Base-by-base conservation (phyloP, 2,797 vertebrate genomes). In the Phoeniculus purpureus region DNA sequence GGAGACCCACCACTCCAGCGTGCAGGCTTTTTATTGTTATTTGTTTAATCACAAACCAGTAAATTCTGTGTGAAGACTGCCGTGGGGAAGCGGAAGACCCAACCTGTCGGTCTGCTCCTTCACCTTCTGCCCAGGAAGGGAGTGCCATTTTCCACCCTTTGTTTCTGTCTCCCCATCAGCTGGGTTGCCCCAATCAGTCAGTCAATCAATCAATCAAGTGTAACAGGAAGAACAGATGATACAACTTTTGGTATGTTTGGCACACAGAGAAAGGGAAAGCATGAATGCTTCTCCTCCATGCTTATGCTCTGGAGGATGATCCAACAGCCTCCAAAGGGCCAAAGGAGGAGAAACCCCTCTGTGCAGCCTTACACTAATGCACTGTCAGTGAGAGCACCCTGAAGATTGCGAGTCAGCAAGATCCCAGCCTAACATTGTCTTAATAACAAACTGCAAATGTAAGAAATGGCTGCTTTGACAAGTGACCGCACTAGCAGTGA, bases 21-120 rank as follows among this genome's bases (percentile, higher is more conserved):
- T 51, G 8, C 7, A 65, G 32, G 12, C 0, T 20, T 75, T 70
- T 37, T 40, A n/a, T 26, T 55, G 14, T 31, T 62, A 32, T 32
- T 48, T 26, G 7, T 22, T 73, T 61, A 23, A 40, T 15, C 37
- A 55, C 11, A 34, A 54, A 73, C 25, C 23, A 73, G n/a, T 10
- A 68, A 79, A 76, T 26, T 10, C 20, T 6, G 2, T 29, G 7
- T 0, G 1, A 21, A 20, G 7, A 1, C 7, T 74, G 47, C 27
- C 48, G 3, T 12, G 27, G 22, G 11, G 22, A 74, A 73, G 54
- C 22, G 58, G 54, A 60, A 85, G 32, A 12, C 4, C 12, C 2
- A 1, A 34, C 8, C 23, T 61, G 7, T 15, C 56, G 26, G 15
- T 37, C 43, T 52, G 19, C 18, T 54, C 8, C 22, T 78, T 3